These are phyloP conservation scores for Brachirus orientalis DNA, from an alignment of 2,113 vertebrate species.

Conservation along the genomic window DNA sequence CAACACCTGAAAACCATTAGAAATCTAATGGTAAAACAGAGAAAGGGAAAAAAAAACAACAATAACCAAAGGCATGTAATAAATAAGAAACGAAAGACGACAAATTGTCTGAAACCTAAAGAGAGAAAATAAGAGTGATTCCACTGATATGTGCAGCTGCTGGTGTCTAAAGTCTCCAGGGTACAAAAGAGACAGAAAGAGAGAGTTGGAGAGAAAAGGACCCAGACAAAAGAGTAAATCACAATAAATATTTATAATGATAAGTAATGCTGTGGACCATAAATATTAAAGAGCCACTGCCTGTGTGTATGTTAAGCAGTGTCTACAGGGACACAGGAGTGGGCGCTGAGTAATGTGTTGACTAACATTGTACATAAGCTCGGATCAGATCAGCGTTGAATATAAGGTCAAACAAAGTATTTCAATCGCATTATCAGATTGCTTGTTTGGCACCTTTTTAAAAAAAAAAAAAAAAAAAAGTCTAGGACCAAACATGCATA, in stretches of 20 bases:
- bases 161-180: slow-evolving; percentile 60
- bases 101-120: slow-evolving; percentile 57
- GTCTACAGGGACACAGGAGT: slow-evolving; percentile 53
- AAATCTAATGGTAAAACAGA: slow-evolving; percentile 66
- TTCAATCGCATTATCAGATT: slow-evolving; percentile 47
- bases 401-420: slow-evolving; percentile 61
- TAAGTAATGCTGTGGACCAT: slow-evolving; percentile 75
- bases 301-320: slow-evolving; percentile 44
- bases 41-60: slow-evolving; percentile 39
- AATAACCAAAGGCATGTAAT: slow-evolving; percentile 58
- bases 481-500: slow-evolving; percentile 47
- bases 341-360: slow-evolving; percentile 58
- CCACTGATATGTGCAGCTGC: slow-evolving; percentile 65
- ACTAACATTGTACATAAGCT: slow-evolving; percentile 65
- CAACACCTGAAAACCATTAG: slow-evolving; percentile 75
- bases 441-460: slow-evolving; percentile 53
- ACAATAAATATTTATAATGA: slow-evolving; percentile 85
- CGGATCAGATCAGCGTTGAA: slow-evolving; percentile 68
- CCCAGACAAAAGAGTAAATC: slow-evolving; percentile 78
- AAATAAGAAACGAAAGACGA: slow-evolving; percentile 74
- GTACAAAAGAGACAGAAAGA: slow-evolving; percentile 42
- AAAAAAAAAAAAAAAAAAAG: too few species aligned
- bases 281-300: slow-evolving; percentile 75
- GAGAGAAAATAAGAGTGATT: slow-evolving; percentile 69
- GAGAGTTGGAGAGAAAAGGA: slow-evolving; percentile 48